Evolutionary conservation across 2,888 invertebrate genomes (phyloP).

Genomic region (Ptilodon capucinus): DNA sequence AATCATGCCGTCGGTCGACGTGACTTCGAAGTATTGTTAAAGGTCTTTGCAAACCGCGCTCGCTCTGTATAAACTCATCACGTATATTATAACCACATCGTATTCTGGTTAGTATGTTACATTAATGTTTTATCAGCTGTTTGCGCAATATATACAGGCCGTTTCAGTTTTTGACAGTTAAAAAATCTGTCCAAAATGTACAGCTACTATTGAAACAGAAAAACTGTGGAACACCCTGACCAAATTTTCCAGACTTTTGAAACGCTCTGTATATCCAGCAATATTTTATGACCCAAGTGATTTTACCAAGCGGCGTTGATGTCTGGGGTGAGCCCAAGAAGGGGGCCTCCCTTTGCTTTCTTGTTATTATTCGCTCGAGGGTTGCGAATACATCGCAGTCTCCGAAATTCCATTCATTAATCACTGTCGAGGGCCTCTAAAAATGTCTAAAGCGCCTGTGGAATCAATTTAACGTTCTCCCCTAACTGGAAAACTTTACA

Average conservation of each 20-base stretch:
- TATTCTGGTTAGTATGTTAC: slow-evolving; percentile 55
- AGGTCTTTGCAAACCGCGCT: slow-evolving; percentile 56
- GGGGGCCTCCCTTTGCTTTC: slow-evolving; percentile 63
- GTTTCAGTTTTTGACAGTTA: too few relatives aligned
- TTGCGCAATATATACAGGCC: slow-evolving; percentile 61
- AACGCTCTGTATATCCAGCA: too few relatives aligned
- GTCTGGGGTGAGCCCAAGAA: slow-evolving; percentile 46
- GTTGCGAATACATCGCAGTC: slow-evolving; percentile 55
- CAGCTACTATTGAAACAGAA: too few relatives aligned
- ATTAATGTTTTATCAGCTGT: slow-evolving; percentile 52
- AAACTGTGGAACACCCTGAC: too few relatives aligned
- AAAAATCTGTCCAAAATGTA: too few relatives aligned
- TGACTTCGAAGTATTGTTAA: slow-evolving; percentile 62
- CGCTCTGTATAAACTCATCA: slow-evolving; percentile 63
- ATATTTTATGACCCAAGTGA: slow-evolving; percentile 63
- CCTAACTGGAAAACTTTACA: slow-evolving; percentile 65
- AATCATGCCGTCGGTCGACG: slow-evolving; percentile 50
- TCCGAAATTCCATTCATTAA: slow-evolving; percentile 77
- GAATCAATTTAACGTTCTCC: slow-evolving; percentile 76
- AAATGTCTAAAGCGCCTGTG: slow-evolving; percentile 73
- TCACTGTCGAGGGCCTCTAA: slow-evolving; percentile 78
- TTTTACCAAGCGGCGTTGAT: slow-evolving; percentile 56
- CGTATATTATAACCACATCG: slow-evolving; percentile 64
- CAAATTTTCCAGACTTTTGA: too few relatives aligned
- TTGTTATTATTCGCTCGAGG: slow-evolving; percentile 55